Evolutionary conservation across 2,797 vertebrate species (phyloP), one percentile per base, ranked within the genome.

Genomic region (Danio tinwini): DNA sequence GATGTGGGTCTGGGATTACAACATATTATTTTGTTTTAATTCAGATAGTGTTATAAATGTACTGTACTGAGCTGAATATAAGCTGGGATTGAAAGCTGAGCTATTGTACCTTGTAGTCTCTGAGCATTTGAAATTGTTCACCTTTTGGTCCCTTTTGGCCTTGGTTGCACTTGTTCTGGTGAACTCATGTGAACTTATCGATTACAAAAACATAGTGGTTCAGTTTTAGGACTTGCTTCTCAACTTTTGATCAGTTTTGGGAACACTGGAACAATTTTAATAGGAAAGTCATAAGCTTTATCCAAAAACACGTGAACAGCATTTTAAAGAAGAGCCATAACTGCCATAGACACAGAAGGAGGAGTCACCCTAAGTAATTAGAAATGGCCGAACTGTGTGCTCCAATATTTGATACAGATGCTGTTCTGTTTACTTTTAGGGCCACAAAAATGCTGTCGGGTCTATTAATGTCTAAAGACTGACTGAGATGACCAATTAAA

Each of bases 121-220:
- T 67, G 45, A 21, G 13, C 37, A 53, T 40, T 70, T 70, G 37
- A 53, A 37, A 17, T 56, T 12, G 52, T 21, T 71, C 68, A 14
- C 52, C 12, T 56, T 71, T 10, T 47, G 63, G 19, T 67, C n/a
- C 12, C 10, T 29, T 65, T 67, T 67, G 53, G 17, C n/a, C 3
- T 40, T 37, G n/a, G 7, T 7, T 7, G 7, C 45, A 47, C 45
- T 7, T 42, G n/a, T 47, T 73, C 19, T 45, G 53, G 19, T 59
- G 42, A 59, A 72, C 52, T 72, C 11, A n/a, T 14, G 6, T 45
- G 40, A 44, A 72, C 53, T 58, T 58, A 72, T 29, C 19, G 53
- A 44, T 72, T 58, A 21, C 39, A 72, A 72, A 21, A 53, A 14
- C 12, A 21, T 6, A 21, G 64, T 29, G 45, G 21, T 52, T 6